phyloP scores from a whole-genome alignment of 64 coral and sea anemone genomes.

The Montipora efflorescens region DNA sequence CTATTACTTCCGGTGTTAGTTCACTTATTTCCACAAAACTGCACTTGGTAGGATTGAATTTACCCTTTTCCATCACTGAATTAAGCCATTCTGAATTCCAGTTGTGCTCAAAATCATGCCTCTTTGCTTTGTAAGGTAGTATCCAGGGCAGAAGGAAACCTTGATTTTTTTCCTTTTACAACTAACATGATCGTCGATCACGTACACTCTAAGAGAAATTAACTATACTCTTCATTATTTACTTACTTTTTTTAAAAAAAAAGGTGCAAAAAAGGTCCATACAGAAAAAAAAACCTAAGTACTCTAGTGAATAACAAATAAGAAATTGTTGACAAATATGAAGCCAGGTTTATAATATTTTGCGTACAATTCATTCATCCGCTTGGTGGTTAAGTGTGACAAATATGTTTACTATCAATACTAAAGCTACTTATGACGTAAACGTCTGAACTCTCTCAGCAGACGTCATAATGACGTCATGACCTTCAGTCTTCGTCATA shows the following conservation, averaged over 20 bases:
- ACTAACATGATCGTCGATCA: neutral
- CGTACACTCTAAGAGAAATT: no score
- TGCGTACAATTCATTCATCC: neutral
- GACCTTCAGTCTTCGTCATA: neutral
- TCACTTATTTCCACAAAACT: neutral
- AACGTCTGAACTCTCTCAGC: neutral
- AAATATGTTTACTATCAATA: neutral
- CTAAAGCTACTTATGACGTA: slow-evolving; percentile 27
- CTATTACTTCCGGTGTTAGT: slow-evolving; percentile 4
- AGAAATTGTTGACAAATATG: no score
- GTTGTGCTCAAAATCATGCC: neutral
- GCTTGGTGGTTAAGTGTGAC: neutral
- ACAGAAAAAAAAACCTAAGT: no score
- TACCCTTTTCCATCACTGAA: no score
- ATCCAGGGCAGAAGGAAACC: neutral
- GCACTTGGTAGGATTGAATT: no score
- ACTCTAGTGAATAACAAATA: no score
- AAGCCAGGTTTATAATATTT: no score
- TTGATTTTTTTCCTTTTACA: neutral
- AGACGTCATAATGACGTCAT: slow-evolving; percentile 5
- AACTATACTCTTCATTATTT: no score
- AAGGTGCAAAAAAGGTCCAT: no score
- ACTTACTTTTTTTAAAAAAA: no score
- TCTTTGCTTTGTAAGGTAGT: neutral
- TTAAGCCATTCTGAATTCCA: neutral